Evolutionary conservation across 2,888 invertebrate species (phyloP).

Genomic region (Tetragonula carbonaria): DNA sequence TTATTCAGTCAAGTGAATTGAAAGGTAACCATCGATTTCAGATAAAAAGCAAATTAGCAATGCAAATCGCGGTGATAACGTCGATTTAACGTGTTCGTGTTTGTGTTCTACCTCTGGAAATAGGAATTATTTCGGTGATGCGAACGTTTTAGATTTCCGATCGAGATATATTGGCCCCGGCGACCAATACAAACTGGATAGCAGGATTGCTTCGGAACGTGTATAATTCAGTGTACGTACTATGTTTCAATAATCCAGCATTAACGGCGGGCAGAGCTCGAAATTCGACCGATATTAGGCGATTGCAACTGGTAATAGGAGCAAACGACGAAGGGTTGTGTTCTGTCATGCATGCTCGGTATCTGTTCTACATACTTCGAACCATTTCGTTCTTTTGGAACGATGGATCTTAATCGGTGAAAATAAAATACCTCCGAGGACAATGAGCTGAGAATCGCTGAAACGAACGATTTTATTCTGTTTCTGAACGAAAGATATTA

Average conservation of each 20-base stretch:
- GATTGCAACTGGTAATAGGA: neutral
- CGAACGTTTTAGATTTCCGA: neutral
- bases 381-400: neutral
- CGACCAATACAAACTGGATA: neutral
- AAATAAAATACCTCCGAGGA: neutral
- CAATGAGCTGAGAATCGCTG: neutral
- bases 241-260: slow-evolving; percentile 17
- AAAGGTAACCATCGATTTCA: neutral
- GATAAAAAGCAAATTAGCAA: neutral
- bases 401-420: too few species aligned
- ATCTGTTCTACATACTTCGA: neutral
- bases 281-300: neutral
- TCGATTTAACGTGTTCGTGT: neutral
- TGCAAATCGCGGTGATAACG: neutral
- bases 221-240: slow-evolving; percentile 12
- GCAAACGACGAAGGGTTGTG: neutral
- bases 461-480: neutral
- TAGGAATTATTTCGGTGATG: neutral
- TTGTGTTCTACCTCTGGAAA: neutral
- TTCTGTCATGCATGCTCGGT: neutral
- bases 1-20: too few species aligned
- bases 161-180: neutral
- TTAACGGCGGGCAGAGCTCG: slow-evolving; percentile 20
- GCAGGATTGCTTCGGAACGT: neutral
- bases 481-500: too few species aligned